Conservation (phyloP, 2,888 invertebrate species). For the Boloria euphrosyne region DNA sequence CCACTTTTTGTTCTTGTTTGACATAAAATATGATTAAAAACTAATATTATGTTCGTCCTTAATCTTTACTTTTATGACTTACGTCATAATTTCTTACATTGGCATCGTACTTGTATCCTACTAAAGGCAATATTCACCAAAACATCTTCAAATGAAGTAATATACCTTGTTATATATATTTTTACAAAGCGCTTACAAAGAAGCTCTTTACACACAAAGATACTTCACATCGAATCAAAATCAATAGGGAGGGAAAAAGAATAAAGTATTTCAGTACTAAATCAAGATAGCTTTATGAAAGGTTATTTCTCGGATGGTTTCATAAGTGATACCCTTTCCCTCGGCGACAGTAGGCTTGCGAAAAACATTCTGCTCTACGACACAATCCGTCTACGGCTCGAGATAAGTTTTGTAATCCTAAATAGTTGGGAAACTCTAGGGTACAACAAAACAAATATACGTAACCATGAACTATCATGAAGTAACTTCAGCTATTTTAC, state of each 20-base stretch:
- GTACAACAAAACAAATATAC: not conserved
- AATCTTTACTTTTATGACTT: too few species aligned
- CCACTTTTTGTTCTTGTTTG: too few species aligned
- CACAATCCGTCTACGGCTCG: not conserved
- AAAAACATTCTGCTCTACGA: conserved; percentile 8
- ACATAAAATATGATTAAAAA: too few species aligned
- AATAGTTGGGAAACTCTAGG: not conserved
- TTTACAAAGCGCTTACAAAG: too few species aligned
- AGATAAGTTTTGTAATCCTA: not conserved
- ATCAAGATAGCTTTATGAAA: conserved; percentile 23
- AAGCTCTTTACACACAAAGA: conserved; percentile 8
- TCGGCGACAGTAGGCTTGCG: conserved; percentile 18
- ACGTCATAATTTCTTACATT: too few species aligned
- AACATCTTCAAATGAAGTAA: too few species aligned
- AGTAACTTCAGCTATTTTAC: too few species aligned
- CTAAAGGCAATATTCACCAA: too few species aligned
- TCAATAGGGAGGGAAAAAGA: not conserved
- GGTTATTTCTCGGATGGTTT: conserved; percentile 21
- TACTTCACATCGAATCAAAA: not conserved
- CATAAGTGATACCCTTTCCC: conserved; percentile 23
- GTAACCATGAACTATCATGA: too few species aligned
- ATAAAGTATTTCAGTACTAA: conserved; percentile 12
- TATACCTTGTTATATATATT: too few species aligned
- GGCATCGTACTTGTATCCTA: too few species aligned
- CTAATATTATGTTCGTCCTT: too few species aligned